Base-by-base conservation (phyloP, 2,888 invertebrate genomes). In the Thalpophila matura region DNA sequence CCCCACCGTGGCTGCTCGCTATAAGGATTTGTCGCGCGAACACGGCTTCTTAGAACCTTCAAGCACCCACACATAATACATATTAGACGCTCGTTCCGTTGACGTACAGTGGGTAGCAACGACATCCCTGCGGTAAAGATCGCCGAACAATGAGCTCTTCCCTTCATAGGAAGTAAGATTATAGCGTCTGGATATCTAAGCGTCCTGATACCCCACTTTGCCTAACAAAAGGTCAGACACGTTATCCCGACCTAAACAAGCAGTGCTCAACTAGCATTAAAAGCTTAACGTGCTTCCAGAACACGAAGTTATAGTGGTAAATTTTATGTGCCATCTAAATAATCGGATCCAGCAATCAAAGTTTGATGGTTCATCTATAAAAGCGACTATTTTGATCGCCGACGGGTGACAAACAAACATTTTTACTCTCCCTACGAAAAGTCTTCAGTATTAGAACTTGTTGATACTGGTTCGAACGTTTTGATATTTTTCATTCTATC, bases 401-500 rank as follows among this genome's bases (percentile, higher is more conserved):
- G 38, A 22, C 27, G 58, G 54, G 43, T 59, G 50, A 57, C 66
- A 61, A 68, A 68, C 64, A 72, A 77, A 80, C 50, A 70, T 64
- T 75, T 72, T 74, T 67, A 73, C 70, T 62, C 60, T 47, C 33
- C 59, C 51, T 61, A 62, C 59, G 67, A 76, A 67, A 80, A 75
- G 59, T 77, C 69, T 74, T 67, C 64, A 60, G 74, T 77, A 80
- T 82, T 77, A 78, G 77, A 82, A 86, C 88, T 88, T 89, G 89
- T 88, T 90, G 90, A 89, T 89, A 82, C 81, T 81, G 67, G 72
- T 73, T 79, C 67, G 76, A 85, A 79, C 81, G 85, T 83, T 89
- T 86, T 83, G 82, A 86, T 89, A 92, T 93, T 91, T 91, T 90
- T 90, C 91, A 90, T 84, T 76, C 84, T 77, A 83, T 82, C 82